Evolutionary conservation across 2,797 vertebrate species (phyloP).

Genomic region (Tapera naevia): DNA sequence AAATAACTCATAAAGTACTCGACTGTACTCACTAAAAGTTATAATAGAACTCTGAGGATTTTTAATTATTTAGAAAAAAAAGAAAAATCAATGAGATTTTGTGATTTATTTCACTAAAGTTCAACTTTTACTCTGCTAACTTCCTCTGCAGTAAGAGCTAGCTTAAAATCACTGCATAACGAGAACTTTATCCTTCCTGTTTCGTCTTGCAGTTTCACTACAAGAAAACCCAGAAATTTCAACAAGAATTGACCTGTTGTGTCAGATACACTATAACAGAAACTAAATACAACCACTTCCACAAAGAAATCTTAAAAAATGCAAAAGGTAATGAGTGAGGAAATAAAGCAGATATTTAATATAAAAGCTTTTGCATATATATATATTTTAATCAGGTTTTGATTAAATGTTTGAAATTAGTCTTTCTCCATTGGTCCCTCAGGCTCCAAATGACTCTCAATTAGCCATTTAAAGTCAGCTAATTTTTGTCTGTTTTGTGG

Average conservation of each 20-base stretch:
- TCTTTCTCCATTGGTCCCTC: constrained; percentile 12
- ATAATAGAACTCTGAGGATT: neutral
- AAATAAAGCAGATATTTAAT: neutral
- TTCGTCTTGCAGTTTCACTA: neutral
- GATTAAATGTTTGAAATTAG: constrained; percentile 2
- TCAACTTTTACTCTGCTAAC: neutral
- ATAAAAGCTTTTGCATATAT: neutral
- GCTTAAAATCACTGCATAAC: neutral
- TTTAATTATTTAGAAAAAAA: neutral
- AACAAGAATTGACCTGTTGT: neutral
- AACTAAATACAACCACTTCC: neutral
- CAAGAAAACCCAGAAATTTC: neutral
- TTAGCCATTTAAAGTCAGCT: constrained; percentile 41
- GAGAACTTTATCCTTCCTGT: neutral
- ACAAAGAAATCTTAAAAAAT: neutral
- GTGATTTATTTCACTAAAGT: neutral
- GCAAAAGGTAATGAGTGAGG: neutral
- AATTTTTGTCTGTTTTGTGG: constrained; percentile 58
- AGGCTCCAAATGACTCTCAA: constrained; percentile 22
- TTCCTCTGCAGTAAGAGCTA: neutral
- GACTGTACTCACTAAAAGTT: neutral
- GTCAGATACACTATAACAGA: neutral
- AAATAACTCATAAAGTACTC: neutral
- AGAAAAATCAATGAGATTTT: neutral
- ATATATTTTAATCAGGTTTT: constrained; percentile 21